Evolutionary conservation across 2,113 vertebrate species (phyloP), one percentile per base, ranked within the genome.

Genomic region (Syrmaticus mikado): DNA sequence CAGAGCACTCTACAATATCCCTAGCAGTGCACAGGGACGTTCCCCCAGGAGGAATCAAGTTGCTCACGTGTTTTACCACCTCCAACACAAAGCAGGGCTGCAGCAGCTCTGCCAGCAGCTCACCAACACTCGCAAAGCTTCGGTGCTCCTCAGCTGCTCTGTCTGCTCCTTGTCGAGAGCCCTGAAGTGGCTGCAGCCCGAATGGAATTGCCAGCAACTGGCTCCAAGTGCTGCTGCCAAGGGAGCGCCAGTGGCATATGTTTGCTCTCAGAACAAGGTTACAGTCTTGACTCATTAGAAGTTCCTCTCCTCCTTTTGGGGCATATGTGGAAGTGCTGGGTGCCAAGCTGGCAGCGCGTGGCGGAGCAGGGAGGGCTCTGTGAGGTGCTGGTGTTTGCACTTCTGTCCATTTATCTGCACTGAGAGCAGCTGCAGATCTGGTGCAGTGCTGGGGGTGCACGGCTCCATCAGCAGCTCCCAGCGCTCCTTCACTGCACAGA

Each of bases 211-310:
- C 82, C 87, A 79, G 61, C 87, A 55, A 24, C 20, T 10, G 7
- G 82, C 87, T 91, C 87, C 94, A n/a, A 52, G 87, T 1, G 87
- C 87, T 32, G 36, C 2, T 92, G 92, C 94, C 94, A 92, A 76
- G 93, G 91, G 93, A 92, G 89, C 93, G 46, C 87, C 11, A 8
- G 64, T 70, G 90, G 9, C 93, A 87, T 89, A 89, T 91, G 93
- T 48, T 92, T 27, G 14, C 91, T 91, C 92, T 92, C 93, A 52
- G 91, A 95, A 87, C 95, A 76, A 27, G 90, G 93, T 82, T 62
- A 32, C 92, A 62, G 79, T 73, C 92, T 34, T 8, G 12, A 4
- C 87, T 92, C 92, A 24, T 92, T 87, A 76, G 43, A 32, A 91
- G 79, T 62, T 77, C 32, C 85, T 93, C 16, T 18, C 50, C 92